A percentile compares a stretch with the other conserved stretches of the same genome.
Evolutionary conservation across 2,113 vertebrate genomes (phyloP).

Genomic region (Oryzias curvinotus): DNA sequence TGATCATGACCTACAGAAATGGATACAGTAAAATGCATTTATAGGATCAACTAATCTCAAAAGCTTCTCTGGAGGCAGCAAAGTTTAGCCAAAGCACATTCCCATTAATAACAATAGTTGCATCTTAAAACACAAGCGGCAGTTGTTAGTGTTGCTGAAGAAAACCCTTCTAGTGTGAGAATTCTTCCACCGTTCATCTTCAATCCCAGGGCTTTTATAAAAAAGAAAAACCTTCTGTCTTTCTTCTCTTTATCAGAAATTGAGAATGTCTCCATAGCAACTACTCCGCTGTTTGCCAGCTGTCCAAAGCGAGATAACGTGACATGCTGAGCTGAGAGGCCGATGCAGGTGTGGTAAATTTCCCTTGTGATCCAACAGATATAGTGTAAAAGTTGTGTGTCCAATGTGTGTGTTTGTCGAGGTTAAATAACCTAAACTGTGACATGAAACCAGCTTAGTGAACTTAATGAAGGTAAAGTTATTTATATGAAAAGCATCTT

Average conservation of each 20-base stretch:
- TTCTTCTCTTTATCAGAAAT: constrained; percentile 59
- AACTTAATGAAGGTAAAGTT: too few relatives aligned
- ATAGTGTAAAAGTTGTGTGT: constrained; percentile 18
- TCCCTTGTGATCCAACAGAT: constrained; percentile 34
- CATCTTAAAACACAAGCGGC: constrained; percentile 32
- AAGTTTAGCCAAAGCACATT: constrained; percentile 33
- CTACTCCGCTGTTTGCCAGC: constrained; percentile 65
- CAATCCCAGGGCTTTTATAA: constrained; percentile 42
- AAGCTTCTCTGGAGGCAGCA: constrained; percentile 22
- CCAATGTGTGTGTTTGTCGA: constrained; percentile 16
- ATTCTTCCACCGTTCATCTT: constrained; percentile 12
- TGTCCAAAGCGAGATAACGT: constrained; percentile 68
- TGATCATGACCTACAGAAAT: constrained; percentile 3
- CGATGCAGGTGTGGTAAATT: constrained; percentile 37
- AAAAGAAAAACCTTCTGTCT: constrained; percentile 59
- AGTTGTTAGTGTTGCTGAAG: constrained; percentile 20
- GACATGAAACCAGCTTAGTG: not conserved
- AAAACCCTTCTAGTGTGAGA: not conserved
- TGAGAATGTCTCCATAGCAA: constrained; percentile 73
- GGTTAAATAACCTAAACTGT: constrained; percentile 1
- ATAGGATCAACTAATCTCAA: not conserved
- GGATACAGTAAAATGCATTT: too few relatives aligned
- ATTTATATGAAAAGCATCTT: too few relatives aligned
- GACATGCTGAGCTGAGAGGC: constrained; percentile 53
- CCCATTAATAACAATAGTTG: constrained; percentile 13